Base-by-base conservation (phyloP, 2,888 invertebrate genomes). In the Andrena camellia region DNA sequence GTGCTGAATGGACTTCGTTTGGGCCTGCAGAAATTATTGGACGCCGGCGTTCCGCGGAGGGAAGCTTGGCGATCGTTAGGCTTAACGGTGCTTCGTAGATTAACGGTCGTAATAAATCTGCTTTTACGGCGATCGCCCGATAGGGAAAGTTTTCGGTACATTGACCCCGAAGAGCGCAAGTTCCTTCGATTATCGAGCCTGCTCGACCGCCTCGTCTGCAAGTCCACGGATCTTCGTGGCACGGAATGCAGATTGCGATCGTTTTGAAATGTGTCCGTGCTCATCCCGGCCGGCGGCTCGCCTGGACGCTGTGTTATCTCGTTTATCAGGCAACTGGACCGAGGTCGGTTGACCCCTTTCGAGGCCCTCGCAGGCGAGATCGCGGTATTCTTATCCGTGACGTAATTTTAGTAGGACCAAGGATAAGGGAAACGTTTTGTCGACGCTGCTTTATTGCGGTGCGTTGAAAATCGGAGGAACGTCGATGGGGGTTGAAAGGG, bases 291-390 rank as follows among this genome's bases (percentile, higher is more conserved):
- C 35, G 3, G 2, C 23, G 17, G 26, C n/a, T 52, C 29, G 26
- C 0, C 31, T 29, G 7, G 33, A 35, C 50, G 20, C n/a, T 2
- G 13, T 67, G n/a, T 78, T 69, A 69, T 75, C 57, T 35, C n/a
- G 29, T 52, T 75, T 66, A 67, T 67, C 52, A 26, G 31, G 5
- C n/a, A 35, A 48, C 13, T 29, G 33, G 35, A 23, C 10, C 35
- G 48, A 77, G 23, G 5, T 20, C 23, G 26, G 35, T 70, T 73
- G 83, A 79, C 75, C 76, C 69, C 69, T 72, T 73, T 78, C 13
- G 29, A 17, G 33, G 29, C n/a, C 68, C 54, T 71, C 33, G 20
- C 57, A 1, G 23, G 20, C 23, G 52, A 13, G 68, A 79, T 75
- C 60, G 17, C 4, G 35, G 20, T 66, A 72, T 72, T 54, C 69